Evolutionary conservation across 2,113 vertebrate genomes (phyloP).

Genomic region (human (Homo sapiens)): GRCh38 chr14:84458501-84459000

Average conservation of each 20-base stretch:
- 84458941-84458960: not conserved
- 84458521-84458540: not conserved
- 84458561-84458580: not conserved
- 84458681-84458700: not conserved
- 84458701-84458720: slow-evolving; percentile 54
- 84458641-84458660: slow-evolving; percentile 2
- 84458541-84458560: not conserved
- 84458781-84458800: not conserved
- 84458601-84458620: not conserved
- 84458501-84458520: not conserved
- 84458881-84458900: not conserved
- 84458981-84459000: not conserved
- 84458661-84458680: slow-evolving; percentile 3
- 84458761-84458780: not conserved
- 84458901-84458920: not conserved
- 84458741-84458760: not conserved
- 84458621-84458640: not conserved
- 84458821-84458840: not conserved
- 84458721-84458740: slow-evolving; percentile 13
- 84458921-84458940: not conserved
- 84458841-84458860: not conserved
- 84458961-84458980: not conserved
- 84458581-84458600: not conserved
- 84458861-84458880: not conserved
- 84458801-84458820: not conserved